phyloP scores from a whole-genome alignment of 2,113 vertebrate species.

The Otocyon megalotis region DNA sequence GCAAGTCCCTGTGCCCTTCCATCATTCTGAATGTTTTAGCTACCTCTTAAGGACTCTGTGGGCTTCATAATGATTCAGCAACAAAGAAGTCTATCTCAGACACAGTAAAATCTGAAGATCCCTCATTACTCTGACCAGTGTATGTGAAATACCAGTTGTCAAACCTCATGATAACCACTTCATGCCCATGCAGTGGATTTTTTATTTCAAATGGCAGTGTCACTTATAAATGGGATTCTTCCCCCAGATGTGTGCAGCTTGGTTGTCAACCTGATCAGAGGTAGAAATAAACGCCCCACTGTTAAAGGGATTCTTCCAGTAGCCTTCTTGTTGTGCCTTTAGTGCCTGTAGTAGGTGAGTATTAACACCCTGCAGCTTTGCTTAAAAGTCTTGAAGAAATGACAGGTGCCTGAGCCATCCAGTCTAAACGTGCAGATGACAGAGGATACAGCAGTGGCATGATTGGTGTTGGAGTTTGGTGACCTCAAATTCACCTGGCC shows the following conservation, averaged over 20 bases:
- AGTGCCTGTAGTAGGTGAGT: neutral
- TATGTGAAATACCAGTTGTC: neutral
- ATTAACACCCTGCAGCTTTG: neutral
- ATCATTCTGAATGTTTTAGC: too few relatives aligned
- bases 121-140: rapidly evolving
- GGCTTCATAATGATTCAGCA: neutral
- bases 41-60: neutral
- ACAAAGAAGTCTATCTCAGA: neutral
- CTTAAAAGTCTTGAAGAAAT: neutral
- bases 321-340: neutral
- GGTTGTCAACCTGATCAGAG: neutral
- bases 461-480: neutral
- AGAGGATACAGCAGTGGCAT: neutral
- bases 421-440: neutral
- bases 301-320: too few relatives aligned
- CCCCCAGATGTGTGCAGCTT: too few relatives aligned
- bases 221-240: neutral
- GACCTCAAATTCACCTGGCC: too few relatives aligned
- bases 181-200: neutral
- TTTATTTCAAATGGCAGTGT: neutral
- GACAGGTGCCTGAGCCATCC: neutral
- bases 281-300: neutral
- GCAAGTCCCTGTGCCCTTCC: neutral
- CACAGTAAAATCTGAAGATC: too few relatives aligned
- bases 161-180: neutral